Percentiles rank a stretch among this genome's conserved stretches.
Conservation (phyloP, 64 coral and sea anemone species). For the Pocillopora verrucosa region DNA sequence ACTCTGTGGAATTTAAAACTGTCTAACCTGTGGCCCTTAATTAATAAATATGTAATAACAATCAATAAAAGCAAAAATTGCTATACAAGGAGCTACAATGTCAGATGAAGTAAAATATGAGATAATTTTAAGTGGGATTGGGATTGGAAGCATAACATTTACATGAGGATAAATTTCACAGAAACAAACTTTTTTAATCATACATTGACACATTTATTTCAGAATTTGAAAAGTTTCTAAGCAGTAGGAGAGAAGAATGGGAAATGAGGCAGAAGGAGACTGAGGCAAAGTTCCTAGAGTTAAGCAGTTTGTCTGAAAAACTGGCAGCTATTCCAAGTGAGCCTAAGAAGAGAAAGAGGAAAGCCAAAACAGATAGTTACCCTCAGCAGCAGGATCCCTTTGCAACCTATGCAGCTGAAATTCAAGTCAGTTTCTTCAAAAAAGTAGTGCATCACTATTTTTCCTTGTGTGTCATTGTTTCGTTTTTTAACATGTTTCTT, state of each 20-base stretch:
- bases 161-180: no score
- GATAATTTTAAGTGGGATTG: no score
- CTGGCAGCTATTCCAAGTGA: conserved; percentile 20
- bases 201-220: neutral
- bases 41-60: no score
- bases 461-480: no score
- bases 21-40: no score
- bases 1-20: no score
- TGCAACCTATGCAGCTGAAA: conserved; percentile 53
- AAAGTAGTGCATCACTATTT: conserved; percentile 5
- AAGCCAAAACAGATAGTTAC: neutral
- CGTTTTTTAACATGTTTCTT: no score
- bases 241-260: conserved; percentile 11
- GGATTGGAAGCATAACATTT: neutral
- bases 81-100: no score
- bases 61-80: no score
- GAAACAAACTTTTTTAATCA: no score
- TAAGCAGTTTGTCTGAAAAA: conserved; percentile 13
- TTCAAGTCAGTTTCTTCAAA: conserved; percentile 38
- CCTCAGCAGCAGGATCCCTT: conserved; percentile 19
- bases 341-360: conserved; percentile 38
- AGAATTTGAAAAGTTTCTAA: conserved; percentile 53
- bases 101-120: no score
- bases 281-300: conserved; percentile 43
- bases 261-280: conserved; percentile 41